Conservation (phyloP, 2,113 vertebrate species). For the Antigone vipio region DNA sequence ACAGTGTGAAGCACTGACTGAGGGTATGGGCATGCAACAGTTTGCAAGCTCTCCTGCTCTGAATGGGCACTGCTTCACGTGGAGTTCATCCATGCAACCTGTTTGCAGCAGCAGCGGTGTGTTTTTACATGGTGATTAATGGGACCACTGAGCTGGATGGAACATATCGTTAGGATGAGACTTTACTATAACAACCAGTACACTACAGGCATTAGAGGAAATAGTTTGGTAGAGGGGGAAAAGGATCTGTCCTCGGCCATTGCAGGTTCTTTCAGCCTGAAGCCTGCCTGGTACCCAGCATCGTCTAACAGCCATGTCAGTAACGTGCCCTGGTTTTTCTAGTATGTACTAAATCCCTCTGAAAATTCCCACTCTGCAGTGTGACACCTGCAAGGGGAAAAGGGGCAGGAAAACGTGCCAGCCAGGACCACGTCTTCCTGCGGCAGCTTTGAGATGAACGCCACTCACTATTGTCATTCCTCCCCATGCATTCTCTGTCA, state of each 20-base stretch:
- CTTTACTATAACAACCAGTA: not conserved
- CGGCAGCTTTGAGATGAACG: not conserved
- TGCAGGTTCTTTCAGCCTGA: not conserved
- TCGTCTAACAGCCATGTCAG: not conserved
- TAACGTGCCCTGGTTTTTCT: not conserved
- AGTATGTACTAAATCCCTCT: not conserved
- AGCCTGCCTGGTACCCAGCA: not conserved
- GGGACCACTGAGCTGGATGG: not conserved
- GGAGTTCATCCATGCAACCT: not conserved
- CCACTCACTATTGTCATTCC: not conserved
- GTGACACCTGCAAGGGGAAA: not conserved
- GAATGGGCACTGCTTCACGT: not conserved
- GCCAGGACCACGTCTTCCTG: not conserved
- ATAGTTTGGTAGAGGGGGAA: not conserved
- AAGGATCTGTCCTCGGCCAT: not conserved
- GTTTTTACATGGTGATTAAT: not conserved
- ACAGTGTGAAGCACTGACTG: not conserved
- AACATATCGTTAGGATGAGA: not conserved
- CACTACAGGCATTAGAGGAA: not conserved
- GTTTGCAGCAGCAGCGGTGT: not conserved
- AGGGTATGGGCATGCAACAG: not conserved
- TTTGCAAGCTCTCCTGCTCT: not conserved
- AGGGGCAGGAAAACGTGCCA: not conserved
- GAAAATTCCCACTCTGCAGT: not conserved
- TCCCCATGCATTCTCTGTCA: rapidly evolving